phyloP scores from a whole-genome alignment of 2,113 vertebrate species.

The Columba janthina region DNA sequence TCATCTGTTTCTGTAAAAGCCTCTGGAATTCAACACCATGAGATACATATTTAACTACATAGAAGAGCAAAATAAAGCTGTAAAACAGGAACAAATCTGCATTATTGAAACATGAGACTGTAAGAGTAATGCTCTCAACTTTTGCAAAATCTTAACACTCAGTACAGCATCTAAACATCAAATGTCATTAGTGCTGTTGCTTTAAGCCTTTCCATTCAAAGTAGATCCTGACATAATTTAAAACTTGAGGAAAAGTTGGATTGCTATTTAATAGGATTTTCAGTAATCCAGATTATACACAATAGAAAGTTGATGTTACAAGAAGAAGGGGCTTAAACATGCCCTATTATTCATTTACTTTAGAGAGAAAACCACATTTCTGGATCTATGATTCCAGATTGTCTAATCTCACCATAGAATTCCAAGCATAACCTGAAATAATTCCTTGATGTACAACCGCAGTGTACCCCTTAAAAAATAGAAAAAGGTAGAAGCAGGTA shows the following conservation, averaged over 20 bases:
- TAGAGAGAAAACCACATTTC: neutral
- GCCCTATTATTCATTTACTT: neutral
- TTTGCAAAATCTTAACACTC: neutral
- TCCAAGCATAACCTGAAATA: neutral
- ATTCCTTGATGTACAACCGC: neutral
- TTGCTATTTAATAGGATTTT: neutral
- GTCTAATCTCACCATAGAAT: neutral
- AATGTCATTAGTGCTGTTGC: neutral
- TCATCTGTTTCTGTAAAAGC: neutral
- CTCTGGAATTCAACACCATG: neutral
- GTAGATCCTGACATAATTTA: neutral
- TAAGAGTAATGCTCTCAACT: neutral
- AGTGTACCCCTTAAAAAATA: neutral
- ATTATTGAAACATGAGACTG: neutral
- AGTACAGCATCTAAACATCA: neutral
- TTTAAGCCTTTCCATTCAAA: neutral
- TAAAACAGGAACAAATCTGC: neutral
- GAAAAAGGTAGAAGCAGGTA: neutral
- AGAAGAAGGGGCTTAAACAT: neutral
- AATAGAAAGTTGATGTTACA: neutral
- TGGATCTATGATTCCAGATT: neutral
- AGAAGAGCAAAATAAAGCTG: neutral
- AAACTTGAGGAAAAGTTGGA: neutral
- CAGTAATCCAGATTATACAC: neutral
- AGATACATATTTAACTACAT: neutral